Evolutionary conservation across 2,113 vertebrate genomes (phyloP).

Genomic region (Apodemus sylvaticus): DNA sequence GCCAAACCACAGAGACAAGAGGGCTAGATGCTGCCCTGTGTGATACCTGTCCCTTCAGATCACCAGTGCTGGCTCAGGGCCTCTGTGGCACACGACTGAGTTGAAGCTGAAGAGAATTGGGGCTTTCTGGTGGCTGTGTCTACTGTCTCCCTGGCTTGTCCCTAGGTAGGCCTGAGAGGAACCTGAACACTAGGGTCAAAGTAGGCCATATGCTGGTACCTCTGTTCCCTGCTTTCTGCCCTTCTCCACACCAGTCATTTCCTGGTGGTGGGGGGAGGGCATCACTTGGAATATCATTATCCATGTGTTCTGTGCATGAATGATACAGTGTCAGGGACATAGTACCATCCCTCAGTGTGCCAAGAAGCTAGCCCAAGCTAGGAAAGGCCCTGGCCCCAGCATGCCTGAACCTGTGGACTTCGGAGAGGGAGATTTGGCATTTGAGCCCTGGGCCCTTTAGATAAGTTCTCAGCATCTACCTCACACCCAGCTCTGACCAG

Average conservation of each 20-base stretch:
- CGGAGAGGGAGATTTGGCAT: background rate
- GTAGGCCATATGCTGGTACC: no score
- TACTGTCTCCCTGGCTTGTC: background rate
- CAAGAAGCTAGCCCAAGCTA: background rate
- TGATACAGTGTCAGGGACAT: background rate
- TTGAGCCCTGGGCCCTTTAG: background rate
- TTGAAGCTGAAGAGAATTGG: background rate
- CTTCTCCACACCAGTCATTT: background rate
- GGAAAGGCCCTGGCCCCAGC: background rate
- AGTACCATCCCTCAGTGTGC: background rate
- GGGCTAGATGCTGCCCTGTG: accelerated
- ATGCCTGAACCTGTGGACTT: background rate
- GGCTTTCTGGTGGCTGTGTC: no score
- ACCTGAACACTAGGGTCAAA: background rate
- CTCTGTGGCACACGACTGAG: background rate
- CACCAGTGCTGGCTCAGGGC: background rate
- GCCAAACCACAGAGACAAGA: background rate
- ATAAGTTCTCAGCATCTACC: background rate
- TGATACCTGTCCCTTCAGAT: background rate
- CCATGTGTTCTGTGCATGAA: background rate
- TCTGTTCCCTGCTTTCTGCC: background rate
- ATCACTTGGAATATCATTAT: background rate
- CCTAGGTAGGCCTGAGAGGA: no score
- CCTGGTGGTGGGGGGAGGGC: background rate
- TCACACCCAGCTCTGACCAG: background rate